Base-by-base conservation (phyloP, 2,888 invertebrate genomes). In the Ennomos erosarius region DNA sequence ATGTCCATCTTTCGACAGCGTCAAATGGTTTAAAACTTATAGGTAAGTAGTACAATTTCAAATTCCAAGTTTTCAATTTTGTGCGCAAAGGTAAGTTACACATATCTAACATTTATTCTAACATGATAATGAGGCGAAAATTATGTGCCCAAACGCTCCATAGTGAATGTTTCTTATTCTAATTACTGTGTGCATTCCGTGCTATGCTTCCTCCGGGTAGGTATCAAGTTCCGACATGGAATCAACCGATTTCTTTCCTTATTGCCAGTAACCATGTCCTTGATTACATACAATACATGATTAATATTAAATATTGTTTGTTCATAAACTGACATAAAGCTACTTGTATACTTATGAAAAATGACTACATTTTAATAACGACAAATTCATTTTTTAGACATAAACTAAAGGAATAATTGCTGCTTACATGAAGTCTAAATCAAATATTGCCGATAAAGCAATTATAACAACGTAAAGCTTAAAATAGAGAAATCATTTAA, bases 311-410 rank as follows among this genome's bases (percentile, higher is more conserved):
- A 72, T 71, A 81, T 78, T 67, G 68, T 80, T 86, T 84, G 85
- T 85, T 87, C 84, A 78, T 77, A 80, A 84, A 65, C 65, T 67
- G 67, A 69, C 69, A 72, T 76, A 79, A 77, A 74, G 67, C 85
- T 88, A 88, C 81, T 83, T 85, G 80, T 82, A 84, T 84, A 85
- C 85, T 88, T 88, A 89, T 80, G 73, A 81, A 84, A 79, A 75
- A 85, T 90, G 90, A 90, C 90, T 90, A 90, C 85, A 85, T 78
- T 82, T 83, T 82, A 74, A 79, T 81, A 81, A 79, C 74, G 65
- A 76, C 75, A 77, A 74, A 80, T 60, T 26, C 75, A 70, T 75
- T 71, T 59, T 63, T 40, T 52, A 64, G 42, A 59, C 56, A 59
- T 26, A 73, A 79, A 75, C 73, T 78, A 78, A 76, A 74, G 65